A percentile compares a stretch with the other conserved stretches of the same genome.
Evolutionary conservation across 2,797 vertebrate species (phyloP).

Genomic region (Ptychobarbus kaznakovi): DNA sequence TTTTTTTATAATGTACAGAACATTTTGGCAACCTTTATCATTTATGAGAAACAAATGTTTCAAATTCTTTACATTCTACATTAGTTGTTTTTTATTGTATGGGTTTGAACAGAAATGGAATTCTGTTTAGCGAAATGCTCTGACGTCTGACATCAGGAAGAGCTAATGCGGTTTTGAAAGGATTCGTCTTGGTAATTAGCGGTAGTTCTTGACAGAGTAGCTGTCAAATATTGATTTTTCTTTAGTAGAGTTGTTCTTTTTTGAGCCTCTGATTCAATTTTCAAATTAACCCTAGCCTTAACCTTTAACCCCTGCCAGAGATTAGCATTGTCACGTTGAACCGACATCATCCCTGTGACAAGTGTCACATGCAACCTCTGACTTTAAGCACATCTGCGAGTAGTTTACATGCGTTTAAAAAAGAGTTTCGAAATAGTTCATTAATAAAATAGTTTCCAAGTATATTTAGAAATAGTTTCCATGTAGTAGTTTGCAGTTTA

Average conservation of each 20-base stretch:
- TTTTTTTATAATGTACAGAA: neutral
- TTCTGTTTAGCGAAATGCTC: neutral
- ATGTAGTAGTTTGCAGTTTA: neutral
- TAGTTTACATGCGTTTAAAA: neutral
- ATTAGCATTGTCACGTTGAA: slow-evolving; percentile 31
- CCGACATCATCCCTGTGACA: slow-evolving; percentile 1
- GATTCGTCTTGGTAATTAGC: slow-evolving; percentile 8
- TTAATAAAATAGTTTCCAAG: neutral
- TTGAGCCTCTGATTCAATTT: slow-evolving; percentile 39
- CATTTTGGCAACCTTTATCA: neutral
- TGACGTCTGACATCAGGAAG: neutral
- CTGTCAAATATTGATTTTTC: slow-evolving; percentile 33
- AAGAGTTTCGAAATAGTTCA: neutral
- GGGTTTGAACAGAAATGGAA: neutral
- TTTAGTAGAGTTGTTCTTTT: slow-evolving; percentile 4
- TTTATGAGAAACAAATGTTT: neutral
- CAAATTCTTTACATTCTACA: neutral
- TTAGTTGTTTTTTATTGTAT: neutral
- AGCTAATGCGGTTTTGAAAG: neutral
- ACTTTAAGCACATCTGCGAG: neutral
- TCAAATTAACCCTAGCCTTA: slow-evolving; percentile 40
- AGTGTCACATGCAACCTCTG: slow-evolving; percentile 19
- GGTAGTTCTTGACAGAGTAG: neutral
- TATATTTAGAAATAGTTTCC: neutral
- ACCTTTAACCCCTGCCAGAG: slow-evolving; percentile 43